Conservation (phyloP, 1,140 invertebrate genomes). For the Drosophila rufa region DNA sequence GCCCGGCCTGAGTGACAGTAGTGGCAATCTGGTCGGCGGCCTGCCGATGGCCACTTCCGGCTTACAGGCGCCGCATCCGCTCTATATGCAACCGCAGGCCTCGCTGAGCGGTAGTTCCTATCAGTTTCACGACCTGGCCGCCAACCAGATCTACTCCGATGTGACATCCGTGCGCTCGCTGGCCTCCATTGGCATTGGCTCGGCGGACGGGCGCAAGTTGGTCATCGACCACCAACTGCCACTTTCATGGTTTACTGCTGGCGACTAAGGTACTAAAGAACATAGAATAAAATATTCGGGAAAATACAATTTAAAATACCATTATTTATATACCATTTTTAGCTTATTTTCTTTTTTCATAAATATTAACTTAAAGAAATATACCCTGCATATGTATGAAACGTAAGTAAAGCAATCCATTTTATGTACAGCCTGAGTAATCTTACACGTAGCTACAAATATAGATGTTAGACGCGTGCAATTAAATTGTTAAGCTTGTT, state of each 20-base stretch:
- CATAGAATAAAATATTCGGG: too few species aligned
- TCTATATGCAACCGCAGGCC: conserved; percentile 76
- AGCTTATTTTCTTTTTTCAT: too few species aligned
- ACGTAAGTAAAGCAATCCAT: not conserved
- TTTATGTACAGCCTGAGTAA: not conserved
- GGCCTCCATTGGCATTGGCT: conserved; percentile 93
- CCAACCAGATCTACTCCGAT: conserved; percentile 86
- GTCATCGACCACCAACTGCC: not conserved
- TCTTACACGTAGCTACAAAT: conserved; percentile 21
- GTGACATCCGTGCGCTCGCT: conserved; percentile 90
- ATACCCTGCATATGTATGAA: too few species aligned
- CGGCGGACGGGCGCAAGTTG: conserved; percentile 91
- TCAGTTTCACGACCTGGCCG: conserved; percentile 84
- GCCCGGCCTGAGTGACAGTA: conserved; percentile 65
- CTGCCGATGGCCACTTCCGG: conserved; percentile 34
- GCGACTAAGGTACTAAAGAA: not conserved
- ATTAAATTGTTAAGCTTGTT: conserved; percentile 75
- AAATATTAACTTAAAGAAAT: too few species aligned
- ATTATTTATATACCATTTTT: too few species aligned
- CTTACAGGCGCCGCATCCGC: conserved; percentile 62
- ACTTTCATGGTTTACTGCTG: not conserved
- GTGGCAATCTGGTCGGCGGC: conserved; percentile 60
- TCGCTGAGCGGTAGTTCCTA: conserved; percentile 83
- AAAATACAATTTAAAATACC: not conserved
- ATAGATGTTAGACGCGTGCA: conserved; percentile 45